phyloP scores from a whole-genome alignment of 2,113 vertebrate genomes.

The Neodontobutis hainanensis region DNA sequence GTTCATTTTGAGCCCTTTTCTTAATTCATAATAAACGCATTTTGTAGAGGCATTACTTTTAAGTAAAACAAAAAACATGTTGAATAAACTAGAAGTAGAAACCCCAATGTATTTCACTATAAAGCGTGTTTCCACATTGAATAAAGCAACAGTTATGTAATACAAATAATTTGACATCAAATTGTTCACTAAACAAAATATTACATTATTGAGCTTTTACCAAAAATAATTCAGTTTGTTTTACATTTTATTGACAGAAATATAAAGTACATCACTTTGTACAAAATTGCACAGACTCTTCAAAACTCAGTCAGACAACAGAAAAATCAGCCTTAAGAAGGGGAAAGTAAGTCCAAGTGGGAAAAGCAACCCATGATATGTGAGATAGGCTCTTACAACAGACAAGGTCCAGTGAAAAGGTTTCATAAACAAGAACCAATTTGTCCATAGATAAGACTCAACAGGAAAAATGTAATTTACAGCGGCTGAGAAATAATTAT shows the following conservation, averaged over 20 bases:
- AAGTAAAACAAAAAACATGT: too few relatives aligned
- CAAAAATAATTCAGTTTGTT: slow-evolving; percentile 46
- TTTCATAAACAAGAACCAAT: slow-evolving; percentile 58
- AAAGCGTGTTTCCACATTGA: too few relatives aligned
- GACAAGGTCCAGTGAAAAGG: slow-evolving; percentile 32
- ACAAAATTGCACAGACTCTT: slow-evolving; percentile 83
- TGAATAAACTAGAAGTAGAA: too few relatives aligned
- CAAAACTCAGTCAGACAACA: slow-evolving; percentile 75
- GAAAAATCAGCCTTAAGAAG: slow-evolving; percentile 57
- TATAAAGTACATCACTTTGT: slow-evolving; percentile 84
- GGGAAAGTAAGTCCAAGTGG: slow-evolving; percentile 61
- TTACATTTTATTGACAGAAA: slow-evolving; percentile 84
- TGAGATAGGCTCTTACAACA: slow-evolving; percentile 47
- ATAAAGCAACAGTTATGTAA: too few relatives aligned
- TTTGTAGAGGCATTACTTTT: too few relatives aligned
- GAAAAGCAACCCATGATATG: slow-evolving; percentile 57
- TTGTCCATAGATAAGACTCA: slow-evolving; percentile 66
- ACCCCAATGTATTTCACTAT: too few relatives aligned
- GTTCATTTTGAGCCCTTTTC: neutral
- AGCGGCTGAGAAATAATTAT: slow-evolving; percentile 73
- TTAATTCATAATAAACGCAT: neutral
- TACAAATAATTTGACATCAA: too few relatives aligned
- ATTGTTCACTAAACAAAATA: too few relatives aligned
- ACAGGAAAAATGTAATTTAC: slow-evolving; percentile 70
- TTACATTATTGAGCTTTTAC: too few relatives aligned